Evolutionary conservation across 2,888 invertebrate species (phyloP).

Genomic region (Priocnemis perturbator): DNA sequence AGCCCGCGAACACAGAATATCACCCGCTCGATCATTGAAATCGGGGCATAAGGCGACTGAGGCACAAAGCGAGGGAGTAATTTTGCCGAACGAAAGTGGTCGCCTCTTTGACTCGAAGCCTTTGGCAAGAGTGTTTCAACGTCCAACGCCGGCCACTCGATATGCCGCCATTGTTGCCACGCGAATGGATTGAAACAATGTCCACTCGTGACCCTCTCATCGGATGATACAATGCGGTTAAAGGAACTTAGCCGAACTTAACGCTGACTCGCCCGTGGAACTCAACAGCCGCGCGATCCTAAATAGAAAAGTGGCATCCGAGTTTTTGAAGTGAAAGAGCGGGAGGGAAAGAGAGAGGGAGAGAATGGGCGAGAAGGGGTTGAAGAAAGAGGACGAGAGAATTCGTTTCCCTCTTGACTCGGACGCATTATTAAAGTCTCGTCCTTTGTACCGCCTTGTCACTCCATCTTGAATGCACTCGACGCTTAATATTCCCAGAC

Average conservation of each 20-base stretch:
- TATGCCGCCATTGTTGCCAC: constrained; percentile 38
- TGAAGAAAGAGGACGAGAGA: constrained; percentile 22
- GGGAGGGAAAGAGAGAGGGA: constrained; percentile 4
- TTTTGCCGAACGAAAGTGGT: too few relatives aligned
- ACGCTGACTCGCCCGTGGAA: too few relatives aligned
- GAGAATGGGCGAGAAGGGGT: constrained; percentile 12
- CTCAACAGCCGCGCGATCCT: constrained; percentile 26
- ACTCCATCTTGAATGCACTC: constrained; percentile 39
- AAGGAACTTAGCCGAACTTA: constrained; percentile 10
- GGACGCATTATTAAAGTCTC: constrained; percentile 56
- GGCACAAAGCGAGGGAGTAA: too few relatives aligned
- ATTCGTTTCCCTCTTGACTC: constrained; percentile 48
- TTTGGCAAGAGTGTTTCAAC: constrained; percentile 36
- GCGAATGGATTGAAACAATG: constrained; percentile 50
- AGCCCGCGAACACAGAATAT: too few relatives aligned
- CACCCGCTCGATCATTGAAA: too few relatives aligned
- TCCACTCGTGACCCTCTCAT: constrained; percentile 38
- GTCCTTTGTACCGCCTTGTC: constrained; percentile 54
- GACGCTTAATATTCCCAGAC: constrained; percentile 23
- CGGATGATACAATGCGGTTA: constrained; percentile 46
- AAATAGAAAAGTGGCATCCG: constrained; percentile 48
- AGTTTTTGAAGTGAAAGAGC: constrained; percentile 10
- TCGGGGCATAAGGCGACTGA: too few relatives aligned
- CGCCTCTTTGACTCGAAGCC: too few relatives aligned
- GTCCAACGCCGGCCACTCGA: constrained; percentile 43